These are phyloP conservation scores for Mylabris phalerata DNA, from an alignment of 1,140 invertebrate species.

Conservation along the genomic window DNA sequence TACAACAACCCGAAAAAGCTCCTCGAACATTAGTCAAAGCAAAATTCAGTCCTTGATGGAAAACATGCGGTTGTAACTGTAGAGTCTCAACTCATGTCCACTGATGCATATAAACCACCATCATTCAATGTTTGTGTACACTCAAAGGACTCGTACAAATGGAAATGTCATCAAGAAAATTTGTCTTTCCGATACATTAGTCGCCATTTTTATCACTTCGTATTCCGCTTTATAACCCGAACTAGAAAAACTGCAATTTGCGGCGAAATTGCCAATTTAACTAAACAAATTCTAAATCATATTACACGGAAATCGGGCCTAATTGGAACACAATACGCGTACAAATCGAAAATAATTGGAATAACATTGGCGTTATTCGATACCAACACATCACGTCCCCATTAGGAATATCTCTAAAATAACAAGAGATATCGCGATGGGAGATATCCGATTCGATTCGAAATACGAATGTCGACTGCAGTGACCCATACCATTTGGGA, in stretches of 20 bases:
- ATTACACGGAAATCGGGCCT: background rate
- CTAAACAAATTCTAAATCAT: too few relatives aligned
- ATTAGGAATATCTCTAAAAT: background rate
- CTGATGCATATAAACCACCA: slow-evolving; percentile 16
- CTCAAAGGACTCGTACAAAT: slow-evolving; percentile 27
- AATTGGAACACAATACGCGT: slow-evolving; percentile 9
- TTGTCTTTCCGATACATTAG: slow-evolving; percentile 30
- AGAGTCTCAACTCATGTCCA: background rate
- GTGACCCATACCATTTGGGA: background rate
- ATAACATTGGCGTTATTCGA: background rate
- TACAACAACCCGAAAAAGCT: too few relatives aligned
- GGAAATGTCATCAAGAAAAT: slow-evolving; percentile 31
- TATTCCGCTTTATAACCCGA: slow-evolving; percentile 15
- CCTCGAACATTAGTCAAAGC: too few relatives aligned
- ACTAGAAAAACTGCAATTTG: too few relatives aligned
- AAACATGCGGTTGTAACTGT: background rate
- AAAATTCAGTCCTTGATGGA: background rate
- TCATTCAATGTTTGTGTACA: slow-evolving; percentile 15
- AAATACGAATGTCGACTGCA: background rate
- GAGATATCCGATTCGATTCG: background rate
- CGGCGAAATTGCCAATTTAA: too few relatives aligned
- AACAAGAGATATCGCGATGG: background rate
- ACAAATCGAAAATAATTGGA: slow-evolving; percentile 12
- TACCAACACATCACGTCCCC: too few relatives aligned
- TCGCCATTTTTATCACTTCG: slow-evolving; percentile 19